Conservation (phyloP, 2,797 vertebrate genomes). For the Gobio occitaniae region DNA sequence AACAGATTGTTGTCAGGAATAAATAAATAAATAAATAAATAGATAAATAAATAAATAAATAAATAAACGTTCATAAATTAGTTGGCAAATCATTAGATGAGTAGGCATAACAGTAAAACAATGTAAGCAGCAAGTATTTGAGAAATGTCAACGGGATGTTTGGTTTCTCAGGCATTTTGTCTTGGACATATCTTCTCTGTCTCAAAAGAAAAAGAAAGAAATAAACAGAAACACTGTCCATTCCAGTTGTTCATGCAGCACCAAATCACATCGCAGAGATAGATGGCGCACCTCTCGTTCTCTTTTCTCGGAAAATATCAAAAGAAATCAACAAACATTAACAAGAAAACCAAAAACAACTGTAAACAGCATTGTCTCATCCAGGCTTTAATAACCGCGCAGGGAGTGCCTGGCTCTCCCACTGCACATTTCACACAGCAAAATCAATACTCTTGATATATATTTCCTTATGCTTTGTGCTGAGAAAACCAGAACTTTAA, state of each 20-base stretch:
- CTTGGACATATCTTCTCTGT: conserved; percentile 63
- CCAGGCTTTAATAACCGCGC: conserved; percentile 74
- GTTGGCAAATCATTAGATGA: conserved; percentile 79
- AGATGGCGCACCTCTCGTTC: conserved; percentile 44
- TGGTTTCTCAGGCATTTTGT: conserved; percentile 84
- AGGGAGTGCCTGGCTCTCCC: conserved; percentile 74
- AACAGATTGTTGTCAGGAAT: conserved; percentile 55
- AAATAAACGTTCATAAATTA: conserved; percentile 62
- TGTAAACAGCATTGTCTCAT: conserved; percentile 80
- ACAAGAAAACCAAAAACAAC: conserved; percentile 66
- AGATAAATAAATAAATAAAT: conserved; percentile 65
- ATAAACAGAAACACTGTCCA: conserved; percentile 68
- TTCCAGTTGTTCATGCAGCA: conserved; percentile 80
- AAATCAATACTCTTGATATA: conserved; percentile 74
- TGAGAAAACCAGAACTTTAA: conserved; percentile 84
- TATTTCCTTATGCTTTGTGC: conserved; percentile 81
- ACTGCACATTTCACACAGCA: conserved; percentile 69
- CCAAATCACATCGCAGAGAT: conserved; percentile 71
- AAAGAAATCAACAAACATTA: conserved; percentile 14
- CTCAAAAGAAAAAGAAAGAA: conserved; percentile 67
- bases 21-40: conserved; percentile 66
- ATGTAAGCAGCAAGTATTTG: conserved; percentile 84
- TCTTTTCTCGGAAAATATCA: conserved; percentile 54
- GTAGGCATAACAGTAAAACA: conserved; percentile 77
- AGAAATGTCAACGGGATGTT: conserved; percentile 81